Base-by-base conservation (phyloP, 2,888 invertebrate genomes). In the Cistogaster globosa region DNA sequence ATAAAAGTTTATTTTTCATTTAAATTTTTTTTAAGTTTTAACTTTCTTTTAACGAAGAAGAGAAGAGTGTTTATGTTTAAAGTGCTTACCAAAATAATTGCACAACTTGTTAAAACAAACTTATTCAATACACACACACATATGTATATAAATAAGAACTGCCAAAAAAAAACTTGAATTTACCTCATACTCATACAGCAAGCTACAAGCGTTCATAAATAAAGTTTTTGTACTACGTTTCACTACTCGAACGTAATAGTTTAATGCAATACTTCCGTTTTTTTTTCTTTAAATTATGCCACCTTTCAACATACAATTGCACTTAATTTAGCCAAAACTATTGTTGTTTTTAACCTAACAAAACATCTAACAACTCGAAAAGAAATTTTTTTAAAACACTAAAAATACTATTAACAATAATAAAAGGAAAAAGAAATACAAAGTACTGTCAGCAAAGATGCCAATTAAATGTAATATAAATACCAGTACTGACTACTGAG, bases 251-350 rank as follows among this genome's bases (percentile, higher is more conserved):
- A 68, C 57, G 63, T 63, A 57, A 63, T 12, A 42, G 42, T 55
- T 53, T 68, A 75, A 81, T 74, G 45, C 36, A 77, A 78, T 74
- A 75, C 81, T 81, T 81, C 77, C 84, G 74, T 69, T 85, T 53
- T 78, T 85, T 53, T 78, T 67, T 57, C 69, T 77, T 77, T 68
- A 74, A 81, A 84, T 77, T 81, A 81, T 57, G 77, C 81, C 77
- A 68, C 75, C 81, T 84, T 84, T 81, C 84, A 77, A 80, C 79
- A 76, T 38, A 80, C 84, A 85, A 82, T 82, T 78, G 81, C 81
- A 85, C 81, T 84, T 77, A 74, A 81, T 84, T 81, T 77, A 69
- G 57, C 72, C 81, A 81, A 74, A 81, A 69, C 68, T 48, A 53
- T 68, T 80, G 48, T 72, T 80, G 48, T 72, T 80, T 62, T 68